A percentile compares a stretch with the other conserved stretches of the same genome.
Evolutionary conservation across 2,797 vertebrate species (phyloP).

Genomic region (Coranthus polyacanthus): DNA sequence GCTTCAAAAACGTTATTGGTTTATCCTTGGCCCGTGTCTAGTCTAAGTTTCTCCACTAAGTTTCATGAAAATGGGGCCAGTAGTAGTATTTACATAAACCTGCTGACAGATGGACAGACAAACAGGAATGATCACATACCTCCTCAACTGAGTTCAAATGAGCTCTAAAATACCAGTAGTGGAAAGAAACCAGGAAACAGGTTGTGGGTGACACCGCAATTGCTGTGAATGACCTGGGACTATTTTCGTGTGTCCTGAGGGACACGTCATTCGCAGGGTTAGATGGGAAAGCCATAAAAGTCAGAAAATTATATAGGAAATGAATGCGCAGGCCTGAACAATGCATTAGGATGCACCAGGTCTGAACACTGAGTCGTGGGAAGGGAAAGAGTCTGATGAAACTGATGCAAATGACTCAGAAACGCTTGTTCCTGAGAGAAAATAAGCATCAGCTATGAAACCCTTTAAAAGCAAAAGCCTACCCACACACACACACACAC

Average conservation of each 20-base stretch:
- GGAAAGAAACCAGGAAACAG: constrained; percentile 34
- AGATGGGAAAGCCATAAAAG: constrained; percentile 49
- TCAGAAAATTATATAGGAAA: constrained; percentile 49
- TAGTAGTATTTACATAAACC: too few species aligned
- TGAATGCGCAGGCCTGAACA: constrained; percentile 55
- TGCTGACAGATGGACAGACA: too few species aligned
- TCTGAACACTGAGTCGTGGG: constrained; percentile 52
- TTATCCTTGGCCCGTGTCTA: too few species aligned
- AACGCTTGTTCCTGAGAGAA: constrained; percentile 62
- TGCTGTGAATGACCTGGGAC: constrained; percentile 20
- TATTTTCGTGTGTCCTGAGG: constrained; percentile 45
- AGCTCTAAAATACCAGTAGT: constrained; percentile 20
- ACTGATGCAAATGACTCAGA: constrained; percentile 51
- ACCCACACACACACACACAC: constrained; percentile 23
- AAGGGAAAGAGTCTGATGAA: constrained; percentile 57
- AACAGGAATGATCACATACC: too few species aligned
- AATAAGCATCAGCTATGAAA: constrained; percentile 41
- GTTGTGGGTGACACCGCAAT: constrained; percentile 41
- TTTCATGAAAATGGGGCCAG: too few species aligned
- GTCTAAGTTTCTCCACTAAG: too few species aligned
- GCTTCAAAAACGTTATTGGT: too few species aligned
- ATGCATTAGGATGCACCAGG: constrained; percentile 58
- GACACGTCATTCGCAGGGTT: constrained; percentile 26
- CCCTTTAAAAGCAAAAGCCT: constrained; percentile 24
- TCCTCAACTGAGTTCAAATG: too few species aligned